Evolutionary conservation across 2,797 vertebrate genomes (phyloP).

Genomic region (Protosalanx chinensis): DNA sequence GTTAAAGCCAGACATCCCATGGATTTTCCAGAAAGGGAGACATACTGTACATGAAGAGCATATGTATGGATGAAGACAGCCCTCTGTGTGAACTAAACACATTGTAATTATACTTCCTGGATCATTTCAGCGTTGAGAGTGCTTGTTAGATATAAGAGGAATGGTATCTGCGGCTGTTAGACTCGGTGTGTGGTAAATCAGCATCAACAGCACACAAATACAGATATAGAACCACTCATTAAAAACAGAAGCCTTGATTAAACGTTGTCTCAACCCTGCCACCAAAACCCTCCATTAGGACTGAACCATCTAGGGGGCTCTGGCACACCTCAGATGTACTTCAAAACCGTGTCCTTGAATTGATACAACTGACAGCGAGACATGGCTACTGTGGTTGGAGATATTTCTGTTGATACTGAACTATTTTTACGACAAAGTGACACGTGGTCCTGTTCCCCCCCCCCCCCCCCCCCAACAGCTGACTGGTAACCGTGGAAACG

Average conservation of each 20-base stretch:
- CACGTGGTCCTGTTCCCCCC: constrained; percentile 44
- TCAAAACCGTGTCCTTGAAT: background rate
- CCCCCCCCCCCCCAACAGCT: constrained; percentile 58
- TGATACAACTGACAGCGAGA: background rate
- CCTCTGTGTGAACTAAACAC: background rate
- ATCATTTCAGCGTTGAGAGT: background rate
- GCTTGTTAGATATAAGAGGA: constrained; percentile 28
- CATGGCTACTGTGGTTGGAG: constrained; percentile 5
- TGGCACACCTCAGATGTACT: background rate
- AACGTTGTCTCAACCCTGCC: constrained; percentile 50
- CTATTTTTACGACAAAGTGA: constrained; percentile 10
- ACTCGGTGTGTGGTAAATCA: constrained; percentile 60
- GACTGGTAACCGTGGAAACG: constrained; percentile 66
- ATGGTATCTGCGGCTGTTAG: constrained; percentile 42
- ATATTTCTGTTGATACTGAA: constrained; percentile 21
- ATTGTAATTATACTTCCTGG: background rate
- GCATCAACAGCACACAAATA: constrained; percentile 41
- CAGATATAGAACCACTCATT: constrained; percentile 59
- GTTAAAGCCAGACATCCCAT: background rate
- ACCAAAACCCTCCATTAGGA: constrained; percentile 52
- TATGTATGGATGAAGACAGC: background rate
- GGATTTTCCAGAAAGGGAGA: constrained; percentile 2
- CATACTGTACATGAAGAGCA: background rate
- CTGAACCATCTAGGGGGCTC: background rate
- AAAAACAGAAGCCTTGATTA: constrained; percentile 64